Evolutionary conservation across 2,113 vertebrate genomes (phyloP), one percentile per base, ranked within the genome.

Genomic region (Prinia subflava): DNA sequence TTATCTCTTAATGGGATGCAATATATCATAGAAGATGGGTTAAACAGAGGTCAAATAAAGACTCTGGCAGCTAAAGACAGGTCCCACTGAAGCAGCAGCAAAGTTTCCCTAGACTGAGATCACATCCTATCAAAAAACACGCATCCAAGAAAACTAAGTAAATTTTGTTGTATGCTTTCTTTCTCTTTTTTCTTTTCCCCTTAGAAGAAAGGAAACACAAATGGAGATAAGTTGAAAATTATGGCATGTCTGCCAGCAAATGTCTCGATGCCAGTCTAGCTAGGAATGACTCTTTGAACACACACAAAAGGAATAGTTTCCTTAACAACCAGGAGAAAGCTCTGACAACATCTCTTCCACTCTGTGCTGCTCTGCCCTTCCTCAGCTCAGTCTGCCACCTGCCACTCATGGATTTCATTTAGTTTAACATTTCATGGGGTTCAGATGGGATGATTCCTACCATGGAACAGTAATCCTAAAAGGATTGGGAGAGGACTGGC

Each of bases 221-320:
- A 74, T 41, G 46, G 27, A 90, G 50, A 71, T 55, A 93, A 95
- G 53, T 25, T 91, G 75, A 65, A 93, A 87, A 59, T 47, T 24
- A 89, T 31, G 37, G 49, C 44, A 27, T 42, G 41, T 92, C 76
- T 87, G 83, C 56, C 56, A 95, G 94, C 41, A 95, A 94, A 89
- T 56, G 47, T 83, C 88, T 79, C 39, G 42, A 73, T 89, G 88
- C 49, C 87, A 87, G 85, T 78, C 92, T 87, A 67, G 63, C 83
- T 86, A 37, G 86, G 57, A 91, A 41, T 0, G 3, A 49, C 83
- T 89, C 80, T 96, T 94, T 69, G 88, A 97, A 89, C 60, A 88
- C 47, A 46, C 14, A 87, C 62, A 92, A 89, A 93, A 92, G 64
- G 65, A 97, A 44, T 42, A 64, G 96, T 97, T 95, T 95, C 96